Base-by-base conservation (phyloP, 2,888 invertebrate species). In the Caenorhabditis wallacei region DNA sequence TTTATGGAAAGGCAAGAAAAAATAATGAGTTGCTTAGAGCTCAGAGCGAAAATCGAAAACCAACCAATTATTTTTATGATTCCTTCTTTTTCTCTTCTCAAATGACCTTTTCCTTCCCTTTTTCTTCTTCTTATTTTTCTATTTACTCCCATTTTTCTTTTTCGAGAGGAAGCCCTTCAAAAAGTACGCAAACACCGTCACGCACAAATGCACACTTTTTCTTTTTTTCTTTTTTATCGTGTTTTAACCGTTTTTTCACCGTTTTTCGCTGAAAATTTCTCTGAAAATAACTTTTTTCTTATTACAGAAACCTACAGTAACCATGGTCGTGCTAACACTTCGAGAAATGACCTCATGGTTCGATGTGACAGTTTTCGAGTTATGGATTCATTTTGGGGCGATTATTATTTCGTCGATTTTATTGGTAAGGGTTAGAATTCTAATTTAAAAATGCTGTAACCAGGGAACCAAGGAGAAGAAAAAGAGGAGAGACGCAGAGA, bases 301-400 rank as follows among this genome's bases (percentile, higher is more conserved):
- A n/a, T n/a, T n/a, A n/a, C n/a, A n/a, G n/a, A n/a, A n/a, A n/a
- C n/a, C n/a, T n/a, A n/a, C n/a, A n/a, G n/a, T n/a, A n/a, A n/a
- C n/a, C n/a, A 81, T 63, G 70, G 64, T 76, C 24, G 4, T 96
- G 92, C 95, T 96, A 93, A 95, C 96, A 64, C 93, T 97, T 71
- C 95, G 95, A 87, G 97, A 98, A 93, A 94, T 98, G 79, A 96
- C 96, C 63, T 95, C 95, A 86, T 98, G 97, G 98, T 94, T 97
- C 71, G 97, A 97, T 86, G 94, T 98, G 68, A 97, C 98, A 20
- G 95, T 96, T 79, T 97, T 98, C 93, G 98, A 98, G 93, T 95
- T 98, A 92, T 96, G 96, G 95, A 94, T 97, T 83, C 96, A 97
- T 92, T 93, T 97, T 57, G 94, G 96, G 72, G 95, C 96, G 2